Evolutionary conservation across 2,113 vertebrate species (phyloP).

Genomic region (Cromileptes altivelis): DNA sequence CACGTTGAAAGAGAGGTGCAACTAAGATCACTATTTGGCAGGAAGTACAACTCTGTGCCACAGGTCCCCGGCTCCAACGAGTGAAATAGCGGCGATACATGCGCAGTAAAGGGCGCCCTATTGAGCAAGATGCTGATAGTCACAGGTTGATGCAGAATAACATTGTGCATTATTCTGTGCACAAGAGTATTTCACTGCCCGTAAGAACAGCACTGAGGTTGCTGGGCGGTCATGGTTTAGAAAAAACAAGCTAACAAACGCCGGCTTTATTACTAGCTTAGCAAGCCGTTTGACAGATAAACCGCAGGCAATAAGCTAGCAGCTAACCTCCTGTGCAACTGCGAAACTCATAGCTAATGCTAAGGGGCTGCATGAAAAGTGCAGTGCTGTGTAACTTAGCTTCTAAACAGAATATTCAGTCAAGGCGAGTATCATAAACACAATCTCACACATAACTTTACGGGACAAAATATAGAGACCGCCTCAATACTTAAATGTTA

Average conservation of each 20-base stretch:
- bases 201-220: not conserved
- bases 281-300: not conserved
- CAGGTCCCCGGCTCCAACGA: conserved; percentile 24
- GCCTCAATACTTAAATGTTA: not conserved
- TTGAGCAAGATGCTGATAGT: conserved; percentile 43
- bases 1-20: not conserved
- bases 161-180: not conserved
- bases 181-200: not conserved
- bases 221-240: not conserved
- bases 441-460: not conserved
- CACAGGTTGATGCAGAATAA: conserved; percentile 45
- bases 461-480: fast-evolving
- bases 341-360: conserved; percentile 30
- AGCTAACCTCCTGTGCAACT: conserved; percentile 26
- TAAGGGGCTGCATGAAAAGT: not conserved
- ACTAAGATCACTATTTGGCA: conserved; percentile 63
- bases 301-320: conserved; percentile 16
- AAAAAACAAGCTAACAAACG: not conserved
- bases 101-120: conserved; percentile 49
- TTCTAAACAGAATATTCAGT: not conserved
- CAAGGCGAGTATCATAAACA: not conserved
- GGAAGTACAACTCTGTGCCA: conserved; percentile 51
- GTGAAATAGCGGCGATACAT: conserved; percentile 16
- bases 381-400: not conserved
- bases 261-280: not conserved